phyloP scores from a whole-genome alignment of 2,113 vertebrate species.

The Carollia perspicillata region DNA sequence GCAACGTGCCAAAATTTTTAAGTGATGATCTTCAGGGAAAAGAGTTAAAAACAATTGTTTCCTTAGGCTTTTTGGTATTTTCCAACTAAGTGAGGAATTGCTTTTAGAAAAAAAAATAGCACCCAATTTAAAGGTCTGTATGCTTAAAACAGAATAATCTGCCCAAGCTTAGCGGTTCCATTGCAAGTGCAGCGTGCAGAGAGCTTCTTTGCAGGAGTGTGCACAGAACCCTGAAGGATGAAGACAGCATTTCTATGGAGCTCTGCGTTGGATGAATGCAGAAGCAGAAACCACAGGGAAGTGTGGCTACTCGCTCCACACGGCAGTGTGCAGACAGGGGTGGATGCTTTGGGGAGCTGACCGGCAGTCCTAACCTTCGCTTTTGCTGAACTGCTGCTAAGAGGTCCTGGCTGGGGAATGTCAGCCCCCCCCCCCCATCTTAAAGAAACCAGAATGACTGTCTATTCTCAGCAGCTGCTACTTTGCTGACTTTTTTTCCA shows the following conservation, averaged over 20 bases:
- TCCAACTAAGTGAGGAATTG: not conserved
- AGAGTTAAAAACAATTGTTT: not conserved
- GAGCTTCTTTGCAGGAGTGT: not conserved
- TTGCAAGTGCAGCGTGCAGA: not conserved
- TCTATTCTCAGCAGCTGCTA: not conserved
- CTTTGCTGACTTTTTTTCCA: not conserved
- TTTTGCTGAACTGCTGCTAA: not conserved
- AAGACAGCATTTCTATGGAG: not conserved
- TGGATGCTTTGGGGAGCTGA: not conserved
- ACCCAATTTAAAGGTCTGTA: not conserved
- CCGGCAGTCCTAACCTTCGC: not conserved
- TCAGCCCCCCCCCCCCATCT: not conserved
- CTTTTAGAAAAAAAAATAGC: not conserved
- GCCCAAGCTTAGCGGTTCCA: not conserved
- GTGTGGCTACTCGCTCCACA: not conserved
- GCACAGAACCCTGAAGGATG: not conserved
- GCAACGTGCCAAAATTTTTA: not conserved
- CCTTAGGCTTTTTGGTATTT: not conserved
- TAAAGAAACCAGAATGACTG: slow-evolving; percentile 10
- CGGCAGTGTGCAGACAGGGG: not conserved
- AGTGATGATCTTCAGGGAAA: not conserved
- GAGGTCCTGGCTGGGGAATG: not conserved
- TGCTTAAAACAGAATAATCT: not conserved
- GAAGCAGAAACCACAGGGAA: not conserved
- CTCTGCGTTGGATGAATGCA: not conserved